Conservation (phyloP, 2,113 vertebrate species). For the Odobenus rosmarus region DNA sequence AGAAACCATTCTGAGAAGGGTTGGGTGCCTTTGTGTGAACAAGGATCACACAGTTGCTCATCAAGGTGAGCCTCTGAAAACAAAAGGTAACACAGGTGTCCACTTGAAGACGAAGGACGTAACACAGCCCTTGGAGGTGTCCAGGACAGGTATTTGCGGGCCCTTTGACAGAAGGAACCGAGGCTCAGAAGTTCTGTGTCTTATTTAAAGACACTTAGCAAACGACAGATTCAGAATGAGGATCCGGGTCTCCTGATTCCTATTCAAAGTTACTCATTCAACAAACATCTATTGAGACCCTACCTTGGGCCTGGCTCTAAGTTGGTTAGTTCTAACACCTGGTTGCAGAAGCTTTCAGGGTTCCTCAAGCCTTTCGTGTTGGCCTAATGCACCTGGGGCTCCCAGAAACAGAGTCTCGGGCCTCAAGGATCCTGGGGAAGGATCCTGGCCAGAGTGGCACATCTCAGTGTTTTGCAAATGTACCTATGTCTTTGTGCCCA, state of each 20-base stretch:
- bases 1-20: background rate
- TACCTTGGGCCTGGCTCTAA: background rate
- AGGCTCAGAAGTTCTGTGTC: background rate
- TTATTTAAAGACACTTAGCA: background rate
- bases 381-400: background rate
- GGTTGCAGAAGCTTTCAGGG: background rate
- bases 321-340: background rate
- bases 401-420: background rate
- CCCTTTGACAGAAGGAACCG: background rate
- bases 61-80: background rate
- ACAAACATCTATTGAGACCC: background rate
- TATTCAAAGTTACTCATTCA: background rate
- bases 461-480: background rate
- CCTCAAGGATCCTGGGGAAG: background rate
- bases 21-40: background rate
- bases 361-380: background rate
- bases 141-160: background rate
- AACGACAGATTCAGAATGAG: background rate
- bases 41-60: background rate
- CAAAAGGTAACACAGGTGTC: background rate
- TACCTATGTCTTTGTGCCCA: background rate
- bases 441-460: background rate
- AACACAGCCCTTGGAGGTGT: background rate
- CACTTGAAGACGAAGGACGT: background rate
- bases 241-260: conserved; percentile 7